These are phyloP conservation scores for Tetranychus piercei DNA, from an alignment of 2,888 invertebrate species.

Conservation along the genomic window DNA sequence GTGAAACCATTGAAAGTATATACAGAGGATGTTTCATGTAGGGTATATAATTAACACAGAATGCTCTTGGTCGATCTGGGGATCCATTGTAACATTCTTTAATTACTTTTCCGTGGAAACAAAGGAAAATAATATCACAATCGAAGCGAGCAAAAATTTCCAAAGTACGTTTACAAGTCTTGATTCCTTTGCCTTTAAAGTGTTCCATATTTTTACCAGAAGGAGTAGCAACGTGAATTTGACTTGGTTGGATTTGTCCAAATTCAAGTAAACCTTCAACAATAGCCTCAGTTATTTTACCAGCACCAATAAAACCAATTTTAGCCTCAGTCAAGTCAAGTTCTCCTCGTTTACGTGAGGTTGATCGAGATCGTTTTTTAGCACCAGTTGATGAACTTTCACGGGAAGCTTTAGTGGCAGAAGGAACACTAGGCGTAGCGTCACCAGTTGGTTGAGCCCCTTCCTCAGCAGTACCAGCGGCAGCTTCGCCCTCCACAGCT, in stretches of 20 bases:
- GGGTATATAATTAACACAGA: constrained; percentile 20
- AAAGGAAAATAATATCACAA: constrained; percentile 23
- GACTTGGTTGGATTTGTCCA: constrained; percentile 10
- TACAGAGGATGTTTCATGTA: constrained; percentile 17
- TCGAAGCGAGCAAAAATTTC: constrained; percentile 19
- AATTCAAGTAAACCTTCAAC: constrained; percentile 27
- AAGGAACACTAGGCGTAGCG: background rate
- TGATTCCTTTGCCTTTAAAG: constrained; percentile 16
- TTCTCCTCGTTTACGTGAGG: constrained; percentile 3
- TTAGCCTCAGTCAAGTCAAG: constrained; percentile 6
- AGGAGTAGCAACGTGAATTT: constrained; percentile 18
- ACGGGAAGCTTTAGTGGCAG: no score
- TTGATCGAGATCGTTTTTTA: background rate
- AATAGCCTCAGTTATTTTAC: constrained; percentile 31
- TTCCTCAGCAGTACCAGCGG: background rate
- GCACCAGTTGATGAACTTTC: background rate
- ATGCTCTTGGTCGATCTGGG: constrained; percentile 15
- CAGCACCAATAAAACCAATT: constrained; percentile 30
- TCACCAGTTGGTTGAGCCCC: background rate
- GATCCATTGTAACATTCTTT: constrained; percentile 12
- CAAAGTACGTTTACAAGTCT: constrained; percentile 14
- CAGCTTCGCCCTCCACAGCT: background rate
- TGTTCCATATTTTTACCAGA: constrained; percentile 16
- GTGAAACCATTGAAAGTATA: constrained; percentile 18
- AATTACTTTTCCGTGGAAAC: constrained; percentile 20